phyloP scores from a whole-genome alignment of 2,888 invertebrate genomes.

The Torymus auratus region DNA sequence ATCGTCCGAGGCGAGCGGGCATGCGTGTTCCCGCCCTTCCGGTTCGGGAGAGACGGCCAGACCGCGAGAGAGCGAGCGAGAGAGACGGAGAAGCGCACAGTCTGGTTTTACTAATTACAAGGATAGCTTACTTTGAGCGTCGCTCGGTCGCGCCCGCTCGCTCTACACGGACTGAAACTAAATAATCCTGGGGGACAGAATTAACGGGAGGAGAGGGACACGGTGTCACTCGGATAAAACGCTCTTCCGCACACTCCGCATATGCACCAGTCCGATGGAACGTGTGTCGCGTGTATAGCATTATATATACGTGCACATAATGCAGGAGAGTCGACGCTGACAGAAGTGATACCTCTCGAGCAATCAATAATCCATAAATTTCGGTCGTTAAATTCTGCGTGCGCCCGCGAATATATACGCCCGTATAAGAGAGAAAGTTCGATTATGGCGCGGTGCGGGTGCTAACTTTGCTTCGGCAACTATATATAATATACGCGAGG shows the following conservation, averaged over 20 bases:
- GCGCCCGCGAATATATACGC: no score
- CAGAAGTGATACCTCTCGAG: conserved; percentile 8
- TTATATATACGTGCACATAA: no score
- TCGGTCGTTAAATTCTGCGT: conserved; percentile 18
- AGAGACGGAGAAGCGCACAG: not conserved
- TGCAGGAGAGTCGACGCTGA: not conserved
- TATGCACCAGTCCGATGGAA: no score
- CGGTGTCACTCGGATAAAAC: no score
- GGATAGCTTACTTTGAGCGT: conserved; percentile 39
- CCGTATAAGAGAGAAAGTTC: conserved; percentile 23
- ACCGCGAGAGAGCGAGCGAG: not conserved
- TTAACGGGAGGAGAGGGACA: not conserved
- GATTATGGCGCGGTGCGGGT: no score
- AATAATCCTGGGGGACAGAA: conserved; percentile 31
- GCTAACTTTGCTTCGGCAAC: no score
- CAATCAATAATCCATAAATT: conserved; percentile 44
- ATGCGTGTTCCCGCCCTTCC: conserved; percentile 33
- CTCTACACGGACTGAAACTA: not conserved
- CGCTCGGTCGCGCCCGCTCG: not conserved
- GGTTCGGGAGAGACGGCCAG: conserved; percentile 9
- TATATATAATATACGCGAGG: no score
- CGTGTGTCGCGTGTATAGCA: no score
- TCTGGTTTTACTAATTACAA: conserved; percentile 43
- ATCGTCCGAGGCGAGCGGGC: conserved; percentile 16
- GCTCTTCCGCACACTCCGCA: no score